These are phyloP conservation scores for Gephyroberyx darwinii DNA, from an alignment of 2,797 vertebrate genomes.

Conservation along the genomic window DNA sequence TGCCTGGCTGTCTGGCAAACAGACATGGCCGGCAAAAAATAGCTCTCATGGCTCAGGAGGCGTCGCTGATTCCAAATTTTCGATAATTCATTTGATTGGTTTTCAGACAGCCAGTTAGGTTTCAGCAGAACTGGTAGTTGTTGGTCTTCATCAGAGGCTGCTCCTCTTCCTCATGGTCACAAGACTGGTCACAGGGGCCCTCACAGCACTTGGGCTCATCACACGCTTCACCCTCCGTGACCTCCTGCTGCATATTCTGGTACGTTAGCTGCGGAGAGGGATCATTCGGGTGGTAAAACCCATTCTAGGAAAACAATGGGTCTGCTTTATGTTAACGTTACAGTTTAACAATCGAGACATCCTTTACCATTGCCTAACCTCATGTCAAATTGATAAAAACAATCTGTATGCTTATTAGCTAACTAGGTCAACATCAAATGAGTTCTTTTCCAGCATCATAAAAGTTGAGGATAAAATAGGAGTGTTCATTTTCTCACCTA, in stretches of 20 bases:
- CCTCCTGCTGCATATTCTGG: slow-evolving; percentile 81
- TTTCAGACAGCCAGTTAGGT: neutral
- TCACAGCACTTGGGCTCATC: slow-evolving; percentile 73
- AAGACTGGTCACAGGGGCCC: slow-evolving; percentile 85
- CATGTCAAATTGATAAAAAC: neutral
- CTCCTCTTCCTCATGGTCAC: slow-evolving; percentile 85
- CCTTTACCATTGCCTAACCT: too few relatives aligned
- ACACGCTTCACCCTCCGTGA: slow-evolving; percentile 80
- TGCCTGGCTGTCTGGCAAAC: slow-evolving; percentile 62
- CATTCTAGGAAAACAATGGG: neutral
- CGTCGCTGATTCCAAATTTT: slow-evolving; percentile 22
- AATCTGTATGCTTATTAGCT: neutral
- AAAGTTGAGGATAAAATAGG: too few relatives aligned
- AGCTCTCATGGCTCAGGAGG: slow-evolving; percentile 25
- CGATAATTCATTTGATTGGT: slow-evolving; percentile 15
- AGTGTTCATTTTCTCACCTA: too few relatives aligned
- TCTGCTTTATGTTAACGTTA: neutral
- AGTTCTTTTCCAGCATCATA: neutral
- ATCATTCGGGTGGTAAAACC: slow-evolving; percentile 25
- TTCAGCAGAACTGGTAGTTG: slow-evolving; percentile 96
- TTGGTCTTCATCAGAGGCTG: slow-evolving; percentile 92
- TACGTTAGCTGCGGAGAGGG: slow-evolving; percentile 71
- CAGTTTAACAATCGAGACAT: neutral
- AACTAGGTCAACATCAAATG: too few relatives aligned
- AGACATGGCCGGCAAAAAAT: slow-evolving; percentile 50